Base-by-base conservation (phyloP, 2,888 invertebrate genomes). In the Drosophila yooni region DNA sequence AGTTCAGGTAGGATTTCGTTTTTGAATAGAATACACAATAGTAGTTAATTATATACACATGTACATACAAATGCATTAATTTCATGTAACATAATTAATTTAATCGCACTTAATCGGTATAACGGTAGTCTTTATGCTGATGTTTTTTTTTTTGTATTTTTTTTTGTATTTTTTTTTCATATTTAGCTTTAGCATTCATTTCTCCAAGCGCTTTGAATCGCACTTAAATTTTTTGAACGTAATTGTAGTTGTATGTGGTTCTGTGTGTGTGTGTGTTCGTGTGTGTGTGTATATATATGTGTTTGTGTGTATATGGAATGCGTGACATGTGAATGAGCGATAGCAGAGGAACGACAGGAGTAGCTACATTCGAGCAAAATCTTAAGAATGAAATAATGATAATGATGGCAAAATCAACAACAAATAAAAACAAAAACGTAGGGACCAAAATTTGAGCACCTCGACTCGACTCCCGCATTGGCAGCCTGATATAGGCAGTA, bases 1-100 rank as follows among this genome's bases (percentile, higher is more conserved):
- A 92, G 92, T 91, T 90, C 92, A 92, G 91, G 92, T 92, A 89
- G 90, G 91, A 89, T 90, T 80, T 88, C 85, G 84, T 81, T 79
- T 79, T 81, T 65, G 81, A 87, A 83, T 80, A 79, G 76, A 73
- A 83, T 86, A 87, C 87, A 85, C 77, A 87, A 71, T 82, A 81
- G 73, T 84, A 81, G 74, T 84, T 81, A 72, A 81, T 74, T 68
- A 67, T 72, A 74, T 64, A 65, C 63, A 73, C 48, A 59, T 80
- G 71, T 75, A 79, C 72, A 79, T 79, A 66, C 76, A 78, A 75
- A 74, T 74, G 69, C 74, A 75, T 75, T 75, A 64, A 65, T 62
- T 79, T 80, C 51, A 74, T 67, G 72, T 79, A 64, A 72, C 66
- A 79, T 66, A 70, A 70, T 70, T 80, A 78, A 78, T 69, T 59